Conservation (phyloP, 2,888 invertebrate genomes). For the Achlya flavicornis region DNA sequence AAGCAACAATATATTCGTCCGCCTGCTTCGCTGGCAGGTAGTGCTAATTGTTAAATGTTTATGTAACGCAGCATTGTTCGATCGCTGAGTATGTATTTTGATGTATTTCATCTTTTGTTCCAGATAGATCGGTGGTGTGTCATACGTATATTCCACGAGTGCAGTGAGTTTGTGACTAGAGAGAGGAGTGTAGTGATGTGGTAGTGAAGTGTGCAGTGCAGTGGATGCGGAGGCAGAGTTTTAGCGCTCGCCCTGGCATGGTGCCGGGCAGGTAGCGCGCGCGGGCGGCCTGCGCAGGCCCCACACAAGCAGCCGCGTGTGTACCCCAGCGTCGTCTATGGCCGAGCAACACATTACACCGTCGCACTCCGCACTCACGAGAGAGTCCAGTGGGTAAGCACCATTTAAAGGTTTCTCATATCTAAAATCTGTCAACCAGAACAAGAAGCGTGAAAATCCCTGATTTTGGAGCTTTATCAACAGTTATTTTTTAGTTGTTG, state of each 20-base stretch:
- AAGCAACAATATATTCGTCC: background rate
- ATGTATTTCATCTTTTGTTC: conserved; percentile 74
- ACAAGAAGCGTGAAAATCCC: too few species aligned
- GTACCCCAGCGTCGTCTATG: conserved; percentile 94
- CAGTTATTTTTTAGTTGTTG: too few species aligned
- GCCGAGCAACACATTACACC: conserved; percentile 93
- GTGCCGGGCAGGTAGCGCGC: conserved; percentile 84
- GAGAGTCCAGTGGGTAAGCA: conserved; percentile 84
- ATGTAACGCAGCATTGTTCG: conserved; percentile 79
- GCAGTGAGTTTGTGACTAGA: conserved; percentile 45
- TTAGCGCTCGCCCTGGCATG: conserved; percentile 80
- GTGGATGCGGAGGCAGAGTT: conserved; percentile 73
- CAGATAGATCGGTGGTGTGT: conserved; percentile 69
- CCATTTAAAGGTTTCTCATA: background rate
- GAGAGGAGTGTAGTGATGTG: conserved; percentile 51
- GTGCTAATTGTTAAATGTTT: conserved; percentile 75
- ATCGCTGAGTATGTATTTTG: conserved; percentile 66
- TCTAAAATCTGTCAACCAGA: too few species aligned
- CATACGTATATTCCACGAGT: conserved; percentile 42
- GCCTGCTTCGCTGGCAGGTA: conserved; percentile 59
- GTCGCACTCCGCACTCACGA: conserved; percentile 89
- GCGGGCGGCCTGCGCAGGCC: conserved; percentile 84
- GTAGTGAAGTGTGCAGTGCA: conserved; percentile 48
- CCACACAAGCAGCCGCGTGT: conserved; percentile 83
- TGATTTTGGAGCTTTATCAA: too few species aligned